These are phyloP conservation scores for Lonchura striata DNA, from an alignment of 2,113 vertebrate species.

Conservation along the genomic window DNA sequence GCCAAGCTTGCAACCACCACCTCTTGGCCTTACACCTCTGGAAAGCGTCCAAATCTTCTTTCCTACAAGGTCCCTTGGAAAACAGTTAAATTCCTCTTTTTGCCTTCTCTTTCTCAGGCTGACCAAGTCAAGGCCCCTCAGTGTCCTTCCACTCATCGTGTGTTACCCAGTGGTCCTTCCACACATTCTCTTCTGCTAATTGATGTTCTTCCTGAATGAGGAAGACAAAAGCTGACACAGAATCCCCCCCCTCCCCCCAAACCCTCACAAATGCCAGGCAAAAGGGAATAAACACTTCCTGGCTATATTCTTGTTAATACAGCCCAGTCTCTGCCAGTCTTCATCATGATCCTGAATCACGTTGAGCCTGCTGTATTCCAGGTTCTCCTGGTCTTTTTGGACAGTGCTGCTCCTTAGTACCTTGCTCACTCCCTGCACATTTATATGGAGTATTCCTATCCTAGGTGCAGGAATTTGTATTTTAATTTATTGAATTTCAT, in stretches of 20 bases:
- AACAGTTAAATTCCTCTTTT: neutral
- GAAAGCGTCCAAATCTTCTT: neutral
- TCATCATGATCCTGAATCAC: neutral
- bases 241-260: rapidly evolving
- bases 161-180: neutral
- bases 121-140: neutral
- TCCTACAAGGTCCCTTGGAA: neutral
- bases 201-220: neutral
- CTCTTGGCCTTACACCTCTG: neutral
- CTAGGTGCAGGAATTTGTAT: neutral
- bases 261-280: neutral
- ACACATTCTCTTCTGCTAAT: neutral
- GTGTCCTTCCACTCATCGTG: neutral
- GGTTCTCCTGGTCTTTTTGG: neutral
- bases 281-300: neutral
- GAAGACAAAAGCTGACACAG: neutral
- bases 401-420: neutral
- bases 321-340: neutral
- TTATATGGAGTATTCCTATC: neutral
- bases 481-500: neutral
- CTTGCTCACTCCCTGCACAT: neutral
- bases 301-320: neutral
- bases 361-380: neutral
- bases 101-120: neutral
- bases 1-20: neutral